Evolutionary conservation across 2,113 vertebrate genomes (phyloP).

Genomic region (Cinclus mexicanus): DNA sequence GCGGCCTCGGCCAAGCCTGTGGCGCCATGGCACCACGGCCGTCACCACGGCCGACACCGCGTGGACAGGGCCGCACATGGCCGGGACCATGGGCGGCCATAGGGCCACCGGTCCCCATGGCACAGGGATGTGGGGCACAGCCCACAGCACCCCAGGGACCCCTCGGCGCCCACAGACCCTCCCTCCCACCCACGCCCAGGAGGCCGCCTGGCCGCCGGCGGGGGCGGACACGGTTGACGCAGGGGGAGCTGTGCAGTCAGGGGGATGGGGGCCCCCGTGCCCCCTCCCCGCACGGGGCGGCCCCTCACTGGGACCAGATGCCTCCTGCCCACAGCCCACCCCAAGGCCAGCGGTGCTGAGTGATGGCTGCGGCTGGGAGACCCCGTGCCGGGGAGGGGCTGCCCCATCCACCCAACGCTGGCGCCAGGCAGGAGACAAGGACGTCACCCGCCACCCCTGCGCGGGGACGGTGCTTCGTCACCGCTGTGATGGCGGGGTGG

Average conservation of each 20-base stretch:
- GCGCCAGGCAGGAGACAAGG: slow-evolving; percentile 51
- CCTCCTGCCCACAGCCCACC: slow-evolving; percentile 10
- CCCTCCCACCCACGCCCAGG: background rate
- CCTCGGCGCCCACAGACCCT: background rate
- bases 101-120: rapidly evolving
- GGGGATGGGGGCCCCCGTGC: background rate
- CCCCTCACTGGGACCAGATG: background rate
- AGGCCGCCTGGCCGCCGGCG: background rate
- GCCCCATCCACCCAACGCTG: background rate
- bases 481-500: background rate
- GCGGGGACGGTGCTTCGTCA: background rate
- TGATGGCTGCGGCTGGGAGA: slow-evolving; percentile 36
- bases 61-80: background rate
- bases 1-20: rapidly evolving
- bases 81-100: rapidly evolving
- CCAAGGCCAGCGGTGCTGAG: background rate
- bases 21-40: background rate
- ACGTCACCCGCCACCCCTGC: slow-evolving; percentile 30
- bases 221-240: background rate
- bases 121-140: rapidly evolving
- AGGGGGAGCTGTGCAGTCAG: background rate
- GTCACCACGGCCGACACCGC: rapidly evolving
- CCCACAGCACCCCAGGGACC: background rate
- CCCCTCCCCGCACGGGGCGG: background rate
- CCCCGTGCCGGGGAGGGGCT: slow-evolving; percentile 17